Conservation (phyloP, 2,113 vertebrate genomes). For the Sceloporus undulatus region DNA sequence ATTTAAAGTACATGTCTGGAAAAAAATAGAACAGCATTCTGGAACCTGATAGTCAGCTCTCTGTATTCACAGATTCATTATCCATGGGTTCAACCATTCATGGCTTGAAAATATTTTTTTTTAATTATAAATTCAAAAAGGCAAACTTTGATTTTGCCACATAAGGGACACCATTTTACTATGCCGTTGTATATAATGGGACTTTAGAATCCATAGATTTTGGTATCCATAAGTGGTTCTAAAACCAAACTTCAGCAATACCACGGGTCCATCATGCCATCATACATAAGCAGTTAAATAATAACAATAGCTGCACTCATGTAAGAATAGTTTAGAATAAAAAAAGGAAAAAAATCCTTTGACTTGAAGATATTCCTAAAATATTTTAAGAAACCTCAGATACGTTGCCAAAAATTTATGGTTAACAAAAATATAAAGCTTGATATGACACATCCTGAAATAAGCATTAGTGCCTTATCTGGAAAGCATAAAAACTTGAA, state of each 20-base stretch:
- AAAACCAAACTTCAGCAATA: no score
- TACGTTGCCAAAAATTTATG: background rate
- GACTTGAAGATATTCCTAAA: background rate
- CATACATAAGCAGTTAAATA: background rate
- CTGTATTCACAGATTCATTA: background rate
- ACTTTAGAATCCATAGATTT: no score
- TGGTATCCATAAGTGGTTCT: no score
- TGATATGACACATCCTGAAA: background rate
- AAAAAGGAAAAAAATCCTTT: background rate
- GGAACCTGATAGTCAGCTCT: background rate
- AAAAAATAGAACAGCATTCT: background rate
- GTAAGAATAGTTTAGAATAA: background rate
- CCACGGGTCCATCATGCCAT: no score
- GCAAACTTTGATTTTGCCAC: no score
- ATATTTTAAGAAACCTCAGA: background rate
- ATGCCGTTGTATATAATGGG: no score
- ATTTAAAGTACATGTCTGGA: background rate
- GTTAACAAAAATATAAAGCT: background rate
- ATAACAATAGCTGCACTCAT: background rate
- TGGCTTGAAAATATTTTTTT: background rate
- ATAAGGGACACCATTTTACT: no score
- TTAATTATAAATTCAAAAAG: background rate
- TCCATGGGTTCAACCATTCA: no score
- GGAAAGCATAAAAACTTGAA: background rate
- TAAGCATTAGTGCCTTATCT: background rate